Base-by-base conservation (phyloP, 2,888 invertebrate species). In the Hyposoter didymator region DNA sequence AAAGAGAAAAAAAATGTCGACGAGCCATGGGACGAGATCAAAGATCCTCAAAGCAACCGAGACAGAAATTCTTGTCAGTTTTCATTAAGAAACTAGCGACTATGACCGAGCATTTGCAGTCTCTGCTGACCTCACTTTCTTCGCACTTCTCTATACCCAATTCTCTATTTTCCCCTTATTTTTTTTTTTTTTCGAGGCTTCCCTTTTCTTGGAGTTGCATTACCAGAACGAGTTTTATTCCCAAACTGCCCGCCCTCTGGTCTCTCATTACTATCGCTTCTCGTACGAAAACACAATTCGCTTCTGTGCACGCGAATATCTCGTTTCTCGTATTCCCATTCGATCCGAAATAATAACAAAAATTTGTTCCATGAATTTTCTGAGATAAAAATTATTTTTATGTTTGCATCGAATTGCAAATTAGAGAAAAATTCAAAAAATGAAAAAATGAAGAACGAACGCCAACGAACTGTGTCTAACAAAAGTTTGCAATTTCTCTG, bases 151-250 rank as follows among this genome's bases (percentile, higher is more conserved):
- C 19, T 67, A 39, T 28, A 12, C 52, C 45, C 19, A 14, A 67
- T 45, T 43, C 28, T 28, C 12, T 22, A 17, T 59, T 28, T 35
- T 3, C 39, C 12, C 55, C n/a, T 62, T 12, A 14, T 43, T 22
- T 72, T n/a, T 72, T 43, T 22, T 72, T n/a, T 72, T 43, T 14
- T 52, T 12, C 45, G 49, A 73, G 52, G 73, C n/a, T 75, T 35
- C 49, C 32, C 55, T 35, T 73, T 67, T 78, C 59, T 35, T 55
- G 10, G 59, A 78, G 49, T 70, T 74, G 47, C 74, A 79, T 79
- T 78, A 79, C 35, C 59, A 19, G 52, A 84, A 84, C 43, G 43
- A 79, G 62, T 59, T 49, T 84, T 66, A 66, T 69, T 69, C 39
- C 49, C 22, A 70, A 72, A 64, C 70, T 70, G 45, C 5, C 35